Evolutionary conservation across 2,888 invertebrate genomes (phyloP).

Genomic region (Onthophagus sagittarius): DNA sequence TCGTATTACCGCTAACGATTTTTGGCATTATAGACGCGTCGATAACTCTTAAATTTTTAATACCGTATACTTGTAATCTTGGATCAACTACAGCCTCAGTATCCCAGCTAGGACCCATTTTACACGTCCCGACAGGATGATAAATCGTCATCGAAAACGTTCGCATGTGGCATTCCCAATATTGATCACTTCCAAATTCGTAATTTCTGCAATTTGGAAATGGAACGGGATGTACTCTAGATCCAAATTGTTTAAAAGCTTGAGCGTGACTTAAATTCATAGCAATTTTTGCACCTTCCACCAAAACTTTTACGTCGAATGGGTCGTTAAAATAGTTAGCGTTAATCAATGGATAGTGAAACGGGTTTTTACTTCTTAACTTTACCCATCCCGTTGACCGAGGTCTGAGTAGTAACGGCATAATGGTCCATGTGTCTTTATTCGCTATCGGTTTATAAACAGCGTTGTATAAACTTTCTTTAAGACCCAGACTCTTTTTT

Average conservation of each 20-base stretch:
- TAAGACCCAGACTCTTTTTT: constrained; percentile 72
- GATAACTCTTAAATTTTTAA: constrained; percentile 74
- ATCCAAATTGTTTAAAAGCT: constrained; percentile 77
- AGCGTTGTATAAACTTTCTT: constrained; percentile 73
- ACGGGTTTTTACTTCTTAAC: constrained; percentile 76
- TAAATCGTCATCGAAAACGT: constrained; percentile 88
- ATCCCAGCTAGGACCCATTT: constrained; percentile 83
- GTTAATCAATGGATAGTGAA: constrained; percentile 82
- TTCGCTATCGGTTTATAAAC: constrained; percentile 79
- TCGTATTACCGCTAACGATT: constrained; percentile 84
- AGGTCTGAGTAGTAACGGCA: constrained; percentile 78
- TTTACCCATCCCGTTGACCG: constrained; percentile 74
- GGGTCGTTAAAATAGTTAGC: constrained; percentile 89
- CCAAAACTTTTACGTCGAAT: constrained; percentile 71
- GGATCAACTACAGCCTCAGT: constrained; percentile 79
- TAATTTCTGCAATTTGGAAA: constrained; percentile 74
- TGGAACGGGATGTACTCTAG: constrained; percentile 68
- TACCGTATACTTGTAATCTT: constrained; percentile 70
- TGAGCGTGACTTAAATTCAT: constrained; percentile 67
- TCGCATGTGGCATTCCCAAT: constrained; percentile 82
- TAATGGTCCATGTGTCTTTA: constrained; percentile 77
- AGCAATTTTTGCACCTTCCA: constrained; percentile 79
- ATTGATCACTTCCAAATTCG: constrained; percentile 72
- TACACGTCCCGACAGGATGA: constrained; percentile 83
- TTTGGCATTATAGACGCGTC: constrained; percentile 89